Evolutionary conservation across 2,888 invertebrate species (phyloP).

Genomic region (Allygus modestus): DNA sequence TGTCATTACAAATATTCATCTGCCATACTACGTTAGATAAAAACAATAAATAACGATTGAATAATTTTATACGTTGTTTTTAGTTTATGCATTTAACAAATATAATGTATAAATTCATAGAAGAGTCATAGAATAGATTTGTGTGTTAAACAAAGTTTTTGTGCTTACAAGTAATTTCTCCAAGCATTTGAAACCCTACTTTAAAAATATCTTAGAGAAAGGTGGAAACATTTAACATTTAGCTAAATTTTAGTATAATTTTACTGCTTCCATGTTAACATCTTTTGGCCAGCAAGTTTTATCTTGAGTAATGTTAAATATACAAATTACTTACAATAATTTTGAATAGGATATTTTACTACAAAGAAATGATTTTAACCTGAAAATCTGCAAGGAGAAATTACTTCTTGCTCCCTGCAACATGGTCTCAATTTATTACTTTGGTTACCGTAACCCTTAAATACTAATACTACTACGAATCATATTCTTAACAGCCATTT

Average conservation of each 20-base stretch:
- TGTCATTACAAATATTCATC: too few species aligned
- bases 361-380: background rate
- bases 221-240: background rate
- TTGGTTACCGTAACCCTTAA: too few species aligned
- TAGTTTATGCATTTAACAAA: too few species aligned
- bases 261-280: constrained; percentile 40
- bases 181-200: constrained; percentile 9
- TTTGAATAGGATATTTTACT: background rate
- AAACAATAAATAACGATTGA: too few species aligned
- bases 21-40: too few species aligned
- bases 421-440: too few species aligned
- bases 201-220: background rate
- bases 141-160: too few species aligned
- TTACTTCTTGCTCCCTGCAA: constrained; percentile 34
- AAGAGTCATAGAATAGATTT: too few species aligned
- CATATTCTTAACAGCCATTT: too few species aligned
- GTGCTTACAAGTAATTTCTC: constrained; percentile 33
- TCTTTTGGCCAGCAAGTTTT: constrained; percentile 28
- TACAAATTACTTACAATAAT: constrained; percentile 12
- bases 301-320: background rate
- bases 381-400: constrained; percentile 30
- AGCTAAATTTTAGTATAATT: background rate
- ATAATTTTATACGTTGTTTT: too few species aligned
- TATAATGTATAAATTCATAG: too few species aligned
- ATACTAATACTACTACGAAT: too few species aligned